phyloP scores from a whole-genome alignment of 2,797 vertebrate species.

The Syndactyla subalaris region DNA sequence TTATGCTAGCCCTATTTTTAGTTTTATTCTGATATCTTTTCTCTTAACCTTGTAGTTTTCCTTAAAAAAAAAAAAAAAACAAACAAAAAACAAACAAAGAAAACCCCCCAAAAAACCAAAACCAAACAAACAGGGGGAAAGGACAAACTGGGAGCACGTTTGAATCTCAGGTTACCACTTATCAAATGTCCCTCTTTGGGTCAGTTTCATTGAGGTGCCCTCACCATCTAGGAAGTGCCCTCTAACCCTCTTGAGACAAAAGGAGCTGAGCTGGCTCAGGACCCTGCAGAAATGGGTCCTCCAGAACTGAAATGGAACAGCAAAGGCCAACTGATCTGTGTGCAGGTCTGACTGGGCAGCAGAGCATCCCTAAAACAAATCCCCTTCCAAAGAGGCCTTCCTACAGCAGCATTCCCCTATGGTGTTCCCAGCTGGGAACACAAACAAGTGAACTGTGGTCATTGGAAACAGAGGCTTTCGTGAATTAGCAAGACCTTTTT shows the following conservation, averaged over 20 bases:
- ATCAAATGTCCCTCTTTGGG: not conserved
- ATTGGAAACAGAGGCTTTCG: not conserved
- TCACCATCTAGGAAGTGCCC: not conserved
- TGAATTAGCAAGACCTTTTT: not conserved
- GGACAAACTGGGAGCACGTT: not conserved
- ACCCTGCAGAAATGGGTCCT: not conserved
- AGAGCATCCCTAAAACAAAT: not conserved
- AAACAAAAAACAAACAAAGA: too few species aligned
- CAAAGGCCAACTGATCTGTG: not conserved
- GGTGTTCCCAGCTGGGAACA: not conserved
- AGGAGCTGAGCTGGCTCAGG: not conserved
- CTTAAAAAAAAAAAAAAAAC: not conserved
- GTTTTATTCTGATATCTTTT: constrained; percentile 27
- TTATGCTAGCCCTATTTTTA: constrained; percentile 45
- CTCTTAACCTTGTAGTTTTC: not conserved
- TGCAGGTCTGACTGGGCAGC: not conserved
- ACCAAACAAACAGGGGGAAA: too few species aligned
- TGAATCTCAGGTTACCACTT: not conserved
- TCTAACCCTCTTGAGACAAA: not conserved
- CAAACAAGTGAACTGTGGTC: not conserved
- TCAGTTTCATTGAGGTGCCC: not conserved
- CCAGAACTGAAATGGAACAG: not conserved
- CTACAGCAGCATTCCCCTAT: not conserved
- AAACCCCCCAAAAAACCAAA: too few species aligned
- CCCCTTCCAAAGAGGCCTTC: not conserved